phyloP scores from a whole-genome alignment of 2,113 vertebrate genomes.

The Siniperca knerii region DNA sequence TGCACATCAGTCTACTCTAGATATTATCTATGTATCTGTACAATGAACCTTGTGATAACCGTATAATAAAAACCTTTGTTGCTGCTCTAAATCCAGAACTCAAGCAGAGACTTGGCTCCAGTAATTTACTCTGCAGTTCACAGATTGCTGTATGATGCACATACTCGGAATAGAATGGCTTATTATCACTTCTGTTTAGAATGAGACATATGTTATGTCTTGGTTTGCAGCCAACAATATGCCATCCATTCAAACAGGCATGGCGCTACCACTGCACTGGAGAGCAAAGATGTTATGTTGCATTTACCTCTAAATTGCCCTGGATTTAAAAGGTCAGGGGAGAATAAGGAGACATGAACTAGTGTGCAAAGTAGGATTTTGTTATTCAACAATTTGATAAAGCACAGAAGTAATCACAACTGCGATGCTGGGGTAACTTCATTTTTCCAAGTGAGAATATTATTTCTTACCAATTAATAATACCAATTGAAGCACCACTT shows the following conservation, averaged over 20 bases:
- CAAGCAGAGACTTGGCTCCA: background rate
- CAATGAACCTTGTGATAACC: background rate
- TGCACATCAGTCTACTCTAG: background rate
- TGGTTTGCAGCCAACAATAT: constrained; percentile 10
- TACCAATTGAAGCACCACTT: background rate
- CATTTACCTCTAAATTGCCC: background rate
- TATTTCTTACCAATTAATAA: background rate
- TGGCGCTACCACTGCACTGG: too few relatives aligned
- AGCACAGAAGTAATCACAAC: background rate
- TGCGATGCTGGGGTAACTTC: background rate
- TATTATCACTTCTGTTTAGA: constrained; percentile 5
- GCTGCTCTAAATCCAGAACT: constrained; percentile 6
- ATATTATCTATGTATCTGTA: background rate
- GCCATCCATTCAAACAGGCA: background rate
- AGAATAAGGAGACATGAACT: background rate
- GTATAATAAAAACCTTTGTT: background rate
- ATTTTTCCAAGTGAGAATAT: background rate
- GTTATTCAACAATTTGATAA: background rate
- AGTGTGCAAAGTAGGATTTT: background rate
- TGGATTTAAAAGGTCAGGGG: constrained; percentile 8
- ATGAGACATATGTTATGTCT: constrained; percentile 26
- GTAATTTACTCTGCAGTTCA: constrained; percentile 7
- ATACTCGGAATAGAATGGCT: background rate
- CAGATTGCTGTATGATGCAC: constrained; percentile 1
- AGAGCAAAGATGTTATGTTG: background rate